phyloP scores from a whole-genome alignment of 2,113 vertebrate species.

The Spheniscus mendiculus region DNA sequence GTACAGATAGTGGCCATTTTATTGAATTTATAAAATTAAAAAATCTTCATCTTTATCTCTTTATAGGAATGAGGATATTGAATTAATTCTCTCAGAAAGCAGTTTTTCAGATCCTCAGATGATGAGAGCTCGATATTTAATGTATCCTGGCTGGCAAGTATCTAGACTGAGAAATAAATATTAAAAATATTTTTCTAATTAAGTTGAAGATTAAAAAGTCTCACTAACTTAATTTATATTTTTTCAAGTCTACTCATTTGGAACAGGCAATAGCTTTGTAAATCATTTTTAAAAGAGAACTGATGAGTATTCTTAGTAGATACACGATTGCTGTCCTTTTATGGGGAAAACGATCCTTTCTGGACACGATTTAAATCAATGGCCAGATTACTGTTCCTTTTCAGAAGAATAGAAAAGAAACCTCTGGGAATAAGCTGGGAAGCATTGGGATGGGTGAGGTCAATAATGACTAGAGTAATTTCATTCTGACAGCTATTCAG shows the following conservation, averaged over 20 bases:
- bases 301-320: slow-evolving; percentile 34
- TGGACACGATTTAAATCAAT: slow-evolving; percentile 24
- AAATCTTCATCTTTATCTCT: slow-evolving; percentile 38
- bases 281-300: slow-evolving; percentile 41
- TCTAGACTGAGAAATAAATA: slow-evolving; percentile 50
- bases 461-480: slow-evolving; percentile 44
- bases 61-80: slow-evolving; percentile 89
- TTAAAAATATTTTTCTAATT: slow-evolving; percentile 37
- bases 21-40: neutral
- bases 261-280: slow-evolving; percentile 10
- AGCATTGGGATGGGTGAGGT: slow-evolving; percentile 47
- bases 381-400: slow-evolving; percentile 13
- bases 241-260: slow-evolving; percentile 17
- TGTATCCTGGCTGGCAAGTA: slow-evolving; percentile 94
- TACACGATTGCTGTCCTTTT: neutral
- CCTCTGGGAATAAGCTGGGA: slow-evolving; percentile 48
- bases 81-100: slow-evolving; percentile 88
- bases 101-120: slow-evolving; percentile 88
- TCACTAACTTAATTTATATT: neutral
- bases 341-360: neutral
- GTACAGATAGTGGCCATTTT: neutral
- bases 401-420: slow-evolving; percentile 20
- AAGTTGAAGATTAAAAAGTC: slow-evolving; percentile 29
- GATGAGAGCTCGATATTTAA: slow-evolving; percentile 90
- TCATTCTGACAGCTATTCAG: slow-evolving; percentile 47